phyloP scores from a whole-genome alignment of 2,797 vertebrate genomes.

The Platyrinchus mystaceus region DNA sequence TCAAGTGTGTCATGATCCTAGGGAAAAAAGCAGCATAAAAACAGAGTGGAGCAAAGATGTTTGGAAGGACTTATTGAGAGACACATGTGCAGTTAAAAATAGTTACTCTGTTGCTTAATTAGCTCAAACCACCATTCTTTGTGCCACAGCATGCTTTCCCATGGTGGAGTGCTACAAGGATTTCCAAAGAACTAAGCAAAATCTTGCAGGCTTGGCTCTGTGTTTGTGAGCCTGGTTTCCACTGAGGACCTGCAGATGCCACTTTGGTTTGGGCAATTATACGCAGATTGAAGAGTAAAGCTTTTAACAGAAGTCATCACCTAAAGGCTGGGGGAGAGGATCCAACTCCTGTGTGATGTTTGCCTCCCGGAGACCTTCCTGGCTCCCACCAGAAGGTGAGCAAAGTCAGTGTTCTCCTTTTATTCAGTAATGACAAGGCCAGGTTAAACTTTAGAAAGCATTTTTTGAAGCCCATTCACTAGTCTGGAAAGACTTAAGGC shows the following conservation, averaged over 20 bases:
- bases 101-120: background rate
- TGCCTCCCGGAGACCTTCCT: background rate
- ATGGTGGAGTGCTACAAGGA: background rate
- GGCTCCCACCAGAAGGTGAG: too few species aligned
- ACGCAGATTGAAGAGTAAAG: accelerated
- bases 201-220: background rate
- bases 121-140: background rate
- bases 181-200: background rate
- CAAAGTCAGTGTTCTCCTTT: background rate
- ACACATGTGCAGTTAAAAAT: background rate
- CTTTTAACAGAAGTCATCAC: background rate
- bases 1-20: background rate
- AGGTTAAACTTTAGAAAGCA: background rate
- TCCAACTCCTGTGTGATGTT: background rate
- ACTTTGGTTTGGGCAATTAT: background rate
- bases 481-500: background rate
- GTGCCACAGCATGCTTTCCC: accelerated
- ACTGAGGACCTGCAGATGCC: background rate
- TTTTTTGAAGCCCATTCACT: background rate
- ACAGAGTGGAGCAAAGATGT: background rate
- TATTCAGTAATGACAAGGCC: background rate
- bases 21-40: background rate
- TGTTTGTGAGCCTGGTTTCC: background rate
- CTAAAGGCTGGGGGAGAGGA: background rate
- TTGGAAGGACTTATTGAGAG: background rate